Conservation (phyloP, 1,140 invertebrate genomes). For the Myzus persicae region DNA sequence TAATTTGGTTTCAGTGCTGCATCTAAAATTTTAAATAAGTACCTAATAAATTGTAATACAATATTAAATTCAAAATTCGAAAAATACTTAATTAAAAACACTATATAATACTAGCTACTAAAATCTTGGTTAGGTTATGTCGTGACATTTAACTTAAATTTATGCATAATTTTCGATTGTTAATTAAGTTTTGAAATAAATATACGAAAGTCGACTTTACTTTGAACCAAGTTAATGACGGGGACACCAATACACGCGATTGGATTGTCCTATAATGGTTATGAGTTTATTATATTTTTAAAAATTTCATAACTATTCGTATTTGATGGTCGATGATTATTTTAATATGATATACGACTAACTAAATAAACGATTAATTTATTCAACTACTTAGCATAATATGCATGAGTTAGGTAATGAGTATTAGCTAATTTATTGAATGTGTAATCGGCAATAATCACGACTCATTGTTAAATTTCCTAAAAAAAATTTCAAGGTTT, state of each 20-base stretch:
- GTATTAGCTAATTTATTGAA: background rate
- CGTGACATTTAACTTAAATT: background rate
- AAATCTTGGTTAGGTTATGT: too few relatives aligned
- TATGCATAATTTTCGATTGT: background rate
- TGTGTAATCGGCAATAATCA: background rate
- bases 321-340: background rate
- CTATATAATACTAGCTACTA: background rate
- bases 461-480: background rate
- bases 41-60: background rate
- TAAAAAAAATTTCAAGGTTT: background rate
- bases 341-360: background rate
- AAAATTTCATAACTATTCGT: conserved; percentile 8
- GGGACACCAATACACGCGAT: background rate
- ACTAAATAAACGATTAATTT: background rate
- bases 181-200: background rate
- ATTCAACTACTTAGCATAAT: background rate
- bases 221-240: background rate
- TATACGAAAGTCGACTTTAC: background rate
- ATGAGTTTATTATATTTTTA: background rate
- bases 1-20: background rate
- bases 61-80: background rate
- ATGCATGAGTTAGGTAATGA: background rate
- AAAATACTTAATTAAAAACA: background rate
- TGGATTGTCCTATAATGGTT: background rate
- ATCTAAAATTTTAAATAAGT: background rate